phyloP scores from a whole-genome alignment of 2,113 vertebrate genomes.

The Sceloporus tristichus region DNA sequence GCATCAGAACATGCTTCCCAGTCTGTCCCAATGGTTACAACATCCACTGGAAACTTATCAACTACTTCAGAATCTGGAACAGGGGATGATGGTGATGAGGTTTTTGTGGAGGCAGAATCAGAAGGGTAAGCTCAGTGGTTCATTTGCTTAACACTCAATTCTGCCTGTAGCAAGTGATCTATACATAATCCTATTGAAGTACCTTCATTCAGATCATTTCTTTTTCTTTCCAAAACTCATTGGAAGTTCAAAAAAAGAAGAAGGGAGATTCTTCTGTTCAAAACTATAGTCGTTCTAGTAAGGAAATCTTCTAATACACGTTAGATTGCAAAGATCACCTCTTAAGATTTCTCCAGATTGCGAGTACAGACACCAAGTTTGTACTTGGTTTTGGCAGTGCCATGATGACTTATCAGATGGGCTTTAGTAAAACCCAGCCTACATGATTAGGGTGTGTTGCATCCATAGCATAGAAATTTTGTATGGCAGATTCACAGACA shows the following conservation, averaged over 20 bases:
- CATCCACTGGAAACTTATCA: constrained; percentile 86
- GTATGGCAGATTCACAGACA: too few relatives aligned
- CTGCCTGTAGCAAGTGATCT: not conserved
- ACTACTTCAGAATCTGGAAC: constrained; percentile 79
- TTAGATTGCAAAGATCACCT: not conserved
- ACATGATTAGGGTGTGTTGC: not conserved
- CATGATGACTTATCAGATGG: not conserved
- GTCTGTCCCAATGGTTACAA: constrained; percentile 95
- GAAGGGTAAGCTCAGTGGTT: constrained; percentile 82
- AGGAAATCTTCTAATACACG: not conserved
- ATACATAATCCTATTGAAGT: not conserved
- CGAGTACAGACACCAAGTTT: not conserved
- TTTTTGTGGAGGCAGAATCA: constrained; percentile 90
- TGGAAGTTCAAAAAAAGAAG: not conserved
- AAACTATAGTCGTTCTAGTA: not conserved
- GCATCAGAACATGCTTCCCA: constrained; percentile 90
- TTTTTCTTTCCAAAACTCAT: not conserved
- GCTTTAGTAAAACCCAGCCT: not conserved
- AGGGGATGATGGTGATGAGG: constrained; percentile 88
- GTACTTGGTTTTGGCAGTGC: not conserved
- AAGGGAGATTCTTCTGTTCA: not conserved
- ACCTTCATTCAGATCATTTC: not conserved
- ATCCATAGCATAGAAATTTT: not conserved
- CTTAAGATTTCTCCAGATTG: not conserved
- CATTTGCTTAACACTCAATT: not conserved